These are phyloP conservation scores for Lobophora halterata DNA, from an alignment of 2,888 invertebrate genomes.

Conservation along the genomic window DNA sequence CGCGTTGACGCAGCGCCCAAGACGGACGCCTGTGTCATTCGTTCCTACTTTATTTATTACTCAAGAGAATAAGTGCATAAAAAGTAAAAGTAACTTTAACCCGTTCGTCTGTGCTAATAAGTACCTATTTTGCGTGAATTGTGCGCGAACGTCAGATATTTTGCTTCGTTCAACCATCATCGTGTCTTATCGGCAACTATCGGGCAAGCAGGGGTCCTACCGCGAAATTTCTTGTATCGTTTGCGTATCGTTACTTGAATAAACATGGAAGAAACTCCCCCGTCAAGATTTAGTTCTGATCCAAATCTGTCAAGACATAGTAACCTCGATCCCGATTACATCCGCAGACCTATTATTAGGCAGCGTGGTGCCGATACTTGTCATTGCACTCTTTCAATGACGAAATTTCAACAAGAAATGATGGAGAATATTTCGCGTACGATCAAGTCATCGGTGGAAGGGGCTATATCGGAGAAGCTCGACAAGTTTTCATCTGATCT, in stretches of 20 bases:
- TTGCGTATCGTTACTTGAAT: no score
- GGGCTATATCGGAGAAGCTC: slow-evolving; percentile 1
- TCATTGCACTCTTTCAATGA: slow-evolving; percentile 1
- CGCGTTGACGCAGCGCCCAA: background rate
- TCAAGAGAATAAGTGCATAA: no score
- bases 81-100: no score
- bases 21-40: slow-evolving; percentile 1
- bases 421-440: slow-evolving; percentile 1
- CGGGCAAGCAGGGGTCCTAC: no score
- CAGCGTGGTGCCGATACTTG: background rate
- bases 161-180: no score
- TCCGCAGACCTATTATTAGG: background rate
- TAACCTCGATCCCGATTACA: background rate
- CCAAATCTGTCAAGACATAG: slow-evolving; percentile 1
- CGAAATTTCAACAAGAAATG: slow-evolving; percentile 4
- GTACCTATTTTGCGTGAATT: no score
- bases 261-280: background rate
- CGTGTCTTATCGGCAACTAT: no score
- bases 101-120: no score
- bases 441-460: slow-evolving; percentile 1
- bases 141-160: no score
- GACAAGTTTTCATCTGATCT: background rate
- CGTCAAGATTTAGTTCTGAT: background rate
- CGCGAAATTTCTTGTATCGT: background rate
- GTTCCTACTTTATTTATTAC: background rate